Base-by-base conservation (phyloP, 2,797 vertebrate species). In the Urocyon cinereoargenteus region DNA sequence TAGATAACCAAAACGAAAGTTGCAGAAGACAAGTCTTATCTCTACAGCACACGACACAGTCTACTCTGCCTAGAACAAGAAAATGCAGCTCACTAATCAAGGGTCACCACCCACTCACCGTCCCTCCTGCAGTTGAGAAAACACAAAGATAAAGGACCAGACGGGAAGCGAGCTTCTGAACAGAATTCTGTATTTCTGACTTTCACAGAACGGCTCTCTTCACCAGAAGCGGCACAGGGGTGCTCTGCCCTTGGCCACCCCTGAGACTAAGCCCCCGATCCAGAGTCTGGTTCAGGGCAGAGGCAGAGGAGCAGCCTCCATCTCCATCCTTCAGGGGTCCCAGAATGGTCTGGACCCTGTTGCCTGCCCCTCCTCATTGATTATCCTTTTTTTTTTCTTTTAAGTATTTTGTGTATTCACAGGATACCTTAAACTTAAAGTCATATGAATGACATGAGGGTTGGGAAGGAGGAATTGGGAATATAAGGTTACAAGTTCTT, bases 241-340 rank as follows among this genome's bases (percentile, higher is more conserved):
- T 28, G 51, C 6, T 3, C 21, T 3, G 70, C 9, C 61, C 2
- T 0, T 21, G 31, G 3, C 31, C 3, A 1, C 21, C 10, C 13
- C 0, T 0, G 49, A n/a, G 40, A 34, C 3, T 0, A 0, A 31
- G 40, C 8, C 40, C 40, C 40, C 40, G 7, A 45, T 45, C 12
- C 4, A 5, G 53, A 1, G 0, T 19, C 61, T 5, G 0, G 2
- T 22, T 31, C 45, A 5, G 1, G 8, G 16, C 9, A 3, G 49
- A 21, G 14, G 26, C 6, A 66, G 59, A 66, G 59, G 16, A 6
- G 40, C 21, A 19, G 62, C 68, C 12, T 11, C 70, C 5, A 3
- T 9, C 34, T 26, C 0, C 5, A 2, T 4, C 61, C 22, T 70
- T 24, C 31, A 0, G 86, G 18, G 40, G 28, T 4, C 31, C 21